Evolutionary conservation across 2,113 vertebrate species (phyloP).

Genomic region (Coptodon bakossiorum): DNA sequence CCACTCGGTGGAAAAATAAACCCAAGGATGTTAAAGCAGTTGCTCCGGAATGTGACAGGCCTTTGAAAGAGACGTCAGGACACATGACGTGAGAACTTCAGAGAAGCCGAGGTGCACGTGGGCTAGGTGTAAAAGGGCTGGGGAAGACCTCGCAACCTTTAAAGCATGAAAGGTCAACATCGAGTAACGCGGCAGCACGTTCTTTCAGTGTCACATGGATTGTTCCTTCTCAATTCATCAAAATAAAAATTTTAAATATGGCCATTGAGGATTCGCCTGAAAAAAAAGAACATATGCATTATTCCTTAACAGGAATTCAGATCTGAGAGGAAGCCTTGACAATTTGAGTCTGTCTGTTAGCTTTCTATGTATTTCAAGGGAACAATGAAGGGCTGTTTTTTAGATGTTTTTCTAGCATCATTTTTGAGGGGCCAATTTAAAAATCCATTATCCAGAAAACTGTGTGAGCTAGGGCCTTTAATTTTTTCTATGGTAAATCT

Average conservation of each 20-base stretch:
- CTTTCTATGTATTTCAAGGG: not conserved
- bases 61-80: slow-evolving; percentile 1
- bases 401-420: not conserved
- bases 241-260: not conserved
- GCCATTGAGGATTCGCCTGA: not conserved
- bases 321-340: not conserved
- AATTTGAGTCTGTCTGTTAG: not conserved
- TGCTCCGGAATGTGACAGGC: slow-evolving; percentile 9
- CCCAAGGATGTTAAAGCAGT: not conserved
- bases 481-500: not conserved
- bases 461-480: not conserved
- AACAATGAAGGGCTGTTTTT: not conserved
- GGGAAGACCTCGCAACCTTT: not conserved
- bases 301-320: not conserved
- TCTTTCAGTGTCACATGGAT: not conserved
- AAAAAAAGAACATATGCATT: not conserved
- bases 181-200: not conserved
- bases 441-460: not conserved
- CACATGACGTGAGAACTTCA: not conserved
- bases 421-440: not conserved
- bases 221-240: not conserved
- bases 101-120: not conserved
- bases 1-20: not conserved
- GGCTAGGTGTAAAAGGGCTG: not conserved
- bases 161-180: not conserved